Evolutionary conservation across 1,140 invertebrate genomes (phyloP).

Genomic region (Camponotus vicinus): DNA sequence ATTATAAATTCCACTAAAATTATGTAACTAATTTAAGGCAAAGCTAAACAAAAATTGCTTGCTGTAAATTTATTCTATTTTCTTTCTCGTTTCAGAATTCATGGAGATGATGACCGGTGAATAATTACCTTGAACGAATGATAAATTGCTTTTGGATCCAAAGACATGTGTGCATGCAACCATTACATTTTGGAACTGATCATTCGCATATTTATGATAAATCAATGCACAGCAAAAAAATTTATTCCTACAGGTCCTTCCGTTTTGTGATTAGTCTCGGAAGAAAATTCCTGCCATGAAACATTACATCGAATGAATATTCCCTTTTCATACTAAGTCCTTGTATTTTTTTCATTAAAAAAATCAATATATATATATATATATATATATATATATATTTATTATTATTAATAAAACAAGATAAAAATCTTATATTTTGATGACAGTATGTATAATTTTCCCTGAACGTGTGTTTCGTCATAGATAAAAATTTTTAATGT

Average conservation of each 20-base stretch:
- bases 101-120: constrained; percentile 99
- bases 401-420: constrained; percentile 83
- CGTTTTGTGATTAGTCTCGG: constrained; percentile 64
- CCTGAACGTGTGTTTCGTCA: neutral
- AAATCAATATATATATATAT: constrained; percentile 83
- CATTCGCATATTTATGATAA: constrained; percentile 54
- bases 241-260: constrained; percentile 50
- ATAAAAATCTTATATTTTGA: constrained; percentile 61
- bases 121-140: constrained; percentile 86
- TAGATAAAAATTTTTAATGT: neutral
- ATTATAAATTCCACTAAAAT: too few species aligned
- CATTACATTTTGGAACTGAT: constrained; percentile 60
- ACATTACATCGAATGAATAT: constrained; percentile 45
- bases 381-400: constrained; percentile 83
- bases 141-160: constrained; percentile 37
- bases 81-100: constrained; percentile 92
- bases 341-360: constrained; percentile 65
- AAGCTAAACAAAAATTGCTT: neutral
- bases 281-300: constrained; percentile 45
- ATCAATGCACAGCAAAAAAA: constrained; percentile 56
- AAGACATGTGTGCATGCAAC: constrained; percentile 60
- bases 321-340: constrained; percentile 62
- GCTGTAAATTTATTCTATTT: neutral
- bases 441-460: neutral
- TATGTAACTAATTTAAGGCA: constrained; percentile 17